A percentile compares a stretch with the other conserved stretches of the same genome.
Conservation (phyloP, 2,797 vertebrate species). For the Acanthopagrus latus region DNA sequence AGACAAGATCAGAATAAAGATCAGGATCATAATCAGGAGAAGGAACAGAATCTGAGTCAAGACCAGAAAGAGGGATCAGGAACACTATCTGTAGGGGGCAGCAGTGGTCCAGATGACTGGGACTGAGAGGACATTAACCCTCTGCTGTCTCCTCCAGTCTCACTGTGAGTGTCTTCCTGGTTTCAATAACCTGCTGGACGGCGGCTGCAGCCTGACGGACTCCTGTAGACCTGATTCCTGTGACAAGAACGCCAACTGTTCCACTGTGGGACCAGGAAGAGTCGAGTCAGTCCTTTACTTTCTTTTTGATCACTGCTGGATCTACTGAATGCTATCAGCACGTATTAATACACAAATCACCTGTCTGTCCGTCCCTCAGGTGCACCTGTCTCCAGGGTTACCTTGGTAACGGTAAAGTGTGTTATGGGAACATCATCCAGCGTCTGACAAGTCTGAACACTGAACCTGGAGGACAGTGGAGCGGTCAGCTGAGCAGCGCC, state of each 20-base stretch:
- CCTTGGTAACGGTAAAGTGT: slow-evolving; percentile 88
- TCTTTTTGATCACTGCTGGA: background rate
- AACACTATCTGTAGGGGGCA: no score
- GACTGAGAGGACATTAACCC: background rate
- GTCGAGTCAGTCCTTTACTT: slow-evolving; percentile 84
- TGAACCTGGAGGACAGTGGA: slow-evolving; percentile 86
- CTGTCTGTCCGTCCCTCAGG: slow-evolving; percentile 74
- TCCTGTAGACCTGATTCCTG: slow-evolving; percentile 88
- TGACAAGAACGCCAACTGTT: slow-evolving; percentile 88
- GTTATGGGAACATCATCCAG: slow-evolving; percentile 91
- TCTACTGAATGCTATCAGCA: background rate
- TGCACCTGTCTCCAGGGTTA: slow-evolving; percentile 89
- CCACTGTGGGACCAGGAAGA: slow-evolving; percentile 81
- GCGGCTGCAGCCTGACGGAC: slow-evolving; percentile 86
- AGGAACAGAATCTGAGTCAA: background rate
- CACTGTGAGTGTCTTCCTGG: slow-evolving; percentile 94
- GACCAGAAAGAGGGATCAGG: no score
- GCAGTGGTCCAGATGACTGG: no score
- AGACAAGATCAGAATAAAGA: background rate
- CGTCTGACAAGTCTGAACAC: slow-evolving; percentile 89
- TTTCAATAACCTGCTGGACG: slow-evolving; percentile 79
- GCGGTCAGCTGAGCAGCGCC: slow-evolving; percentile 88
- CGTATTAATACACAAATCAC: background rate
- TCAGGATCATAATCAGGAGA: no score
- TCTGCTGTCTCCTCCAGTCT: slow-evolving; percentile 80